Evolutionary conservation across 2,888 invertebrate genomes (phyloP), one percentile per base, ranked within the genome.

Genomic region (Apoderus coryli): DNA sequence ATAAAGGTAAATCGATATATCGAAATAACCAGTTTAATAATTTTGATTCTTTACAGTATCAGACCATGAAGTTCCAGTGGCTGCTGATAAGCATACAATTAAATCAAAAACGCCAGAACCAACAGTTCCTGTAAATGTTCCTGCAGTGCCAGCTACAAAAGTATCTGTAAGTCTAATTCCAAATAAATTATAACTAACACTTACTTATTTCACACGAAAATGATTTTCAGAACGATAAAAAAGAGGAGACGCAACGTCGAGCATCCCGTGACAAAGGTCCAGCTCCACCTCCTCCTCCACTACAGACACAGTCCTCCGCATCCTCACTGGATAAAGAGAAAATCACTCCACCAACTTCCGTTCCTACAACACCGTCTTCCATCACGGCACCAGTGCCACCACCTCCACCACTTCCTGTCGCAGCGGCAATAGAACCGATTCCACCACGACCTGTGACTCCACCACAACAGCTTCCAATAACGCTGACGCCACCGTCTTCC

Each of bases 1-100:
- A 67, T 63, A 85, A 84, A 65, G 67, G 79, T 78, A 54, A 61
- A 60, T 36, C 12, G 10, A 28, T 27, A 34, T 27, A 19, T 19
- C 19, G 6, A 7, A 19, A 19, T 19, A 7, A 19, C 19, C 6
- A 24, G 5, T 24, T n/a, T n/a, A n/a, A n/a, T n/a, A n/a, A n/a
- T n/a, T n/a, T n/a, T n/a, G 9, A 16, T 7, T 16, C 9, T 16
- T 16, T 16, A 7, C 19, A 16, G 19, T 9, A 16, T 7, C 6
- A 7, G 19, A 16, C 19, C 6, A 6, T 7, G 19, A 16, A 16
- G 9, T 9, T 16, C 6, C 19, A 16, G 6, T 9, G 9, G 9
- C 6, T 16, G 19, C 6, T 7, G 27, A 27, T 7, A 12, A 27
- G 16, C 10, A 4, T n/a, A 31, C 14, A 27, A 22, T 15, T 4